These are phyloP conservation scores for Melopsittacus undulatus DNA, from an alignment of 2,797 vertebrate genomes.

Conservation along the genomic window DNA sequence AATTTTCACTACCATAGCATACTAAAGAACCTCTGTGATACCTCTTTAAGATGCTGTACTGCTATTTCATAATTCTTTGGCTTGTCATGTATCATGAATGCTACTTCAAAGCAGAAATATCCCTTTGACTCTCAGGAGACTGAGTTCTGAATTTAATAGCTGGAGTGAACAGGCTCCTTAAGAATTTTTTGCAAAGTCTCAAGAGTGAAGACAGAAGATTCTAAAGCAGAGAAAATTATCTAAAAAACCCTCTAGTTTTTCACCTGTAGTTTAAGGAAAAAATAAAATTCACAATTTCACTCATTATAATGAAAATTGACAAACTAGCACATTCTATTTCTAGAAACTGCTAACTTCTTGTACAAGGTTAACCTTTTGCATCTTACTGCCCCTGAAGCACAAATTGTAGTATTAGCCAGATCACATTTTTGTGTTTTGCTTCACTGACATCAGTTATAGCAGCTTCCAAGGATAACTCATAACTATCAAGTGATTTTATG, in stretches of 20 bases:
- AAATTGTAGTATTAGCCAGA: background rate
- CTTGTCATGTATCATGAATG: background rate
- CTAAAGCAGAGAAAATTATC: background rate
- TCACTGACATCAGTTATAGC: background rate
- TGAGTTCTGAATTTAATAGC: conserved; percentile 13
- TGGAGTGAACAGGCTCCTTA: background rate
- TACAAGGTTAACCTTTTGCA: background rate
- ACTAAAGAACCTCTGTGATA: background rate
- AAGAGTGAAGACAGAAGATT: background rate
- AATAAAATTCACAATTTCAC: background rate
- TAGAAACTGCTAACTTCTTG: background rate
- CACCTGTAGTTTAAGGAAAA: background rate
- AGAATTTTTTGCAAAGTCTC: background rate
- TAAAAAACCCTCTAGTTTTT: background rate
- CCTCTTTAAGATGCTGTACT: background rate
- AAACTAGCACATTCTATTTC: background rate
- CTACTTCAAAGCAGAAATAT: conserved; percentile 19
- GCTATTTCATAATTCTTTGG: background rate
- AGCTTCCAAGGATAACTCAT: background rate
- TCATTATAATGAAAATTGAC: background rate
- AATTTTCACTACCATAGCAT: background rate
- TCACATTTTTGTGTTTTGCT: background rate
- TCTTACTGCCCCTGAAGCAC: background rate
- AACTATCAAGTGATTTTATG: background rate
- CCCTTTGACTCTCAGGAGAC: conserved; percentile 15